A percentile compares a stretch with the other conserved stretches of the same genome.
phyloP scores from a whole-genome alignment of 1,140 invertebrate genomes.

The Heliconius nattereri region DNA sequence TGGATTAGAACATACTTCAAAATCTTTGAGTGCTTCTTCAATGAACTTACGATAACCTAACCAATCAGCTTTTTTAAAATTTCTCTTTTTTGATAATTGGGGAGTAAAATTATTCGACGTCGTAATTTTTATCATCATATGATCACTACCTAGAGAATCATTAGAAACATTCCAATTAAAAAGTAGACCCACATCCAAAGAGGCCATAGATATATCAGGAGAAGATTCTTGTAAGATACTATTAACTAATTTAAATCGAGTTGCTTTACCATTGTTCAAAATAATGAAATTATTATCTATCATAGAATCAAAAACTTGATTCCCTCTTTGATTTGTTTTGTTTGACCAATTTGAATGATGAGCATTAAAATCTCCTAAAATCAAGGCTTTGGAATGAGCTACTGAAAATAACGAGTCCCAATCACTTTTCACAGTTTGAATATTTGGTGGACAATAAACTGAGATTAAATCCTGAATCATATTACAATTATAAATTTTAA shows the following conservation, averaged over 20 bases:
- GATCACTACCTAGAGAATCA: constrained; percentile 42
- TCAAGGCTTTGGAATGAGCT: constrained; percentile 27
- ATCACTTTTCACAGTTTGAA: constrained; percentile 30
- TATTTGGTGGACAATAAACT: constrained; percentile 38
- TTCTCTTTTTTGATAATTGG: constrained; percentile 27
- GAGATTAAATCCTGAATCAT: constrained; percentile 36
- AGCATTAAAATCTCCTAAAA: constrained; percentile 43
- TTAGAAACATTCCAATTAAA: no score
- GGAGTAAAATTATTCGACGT: no score
- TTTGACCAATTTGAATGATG: constrained; percentile 42
- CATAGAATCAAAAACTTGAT: constrained; percentile 34
- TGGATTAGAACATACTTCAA: no score
- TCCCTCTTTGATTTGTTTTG: constrained; percentile 38
- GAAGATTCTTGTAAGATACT: no score
- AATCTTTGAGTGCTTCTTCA: constrained; percentile 1
- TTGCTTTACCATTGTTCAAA: constrained; percentile 33
- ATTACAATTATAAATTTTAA: constrained; percentile 33
- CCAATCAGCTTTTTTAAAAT: constrained; percentile 48
- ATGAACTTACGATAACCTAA: constrained; percentile 19
- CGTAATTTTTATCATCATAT: constrained; percentile 43
- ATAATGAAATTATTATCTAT: constrained; percentile 36
- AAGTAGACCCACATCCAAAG: no score
- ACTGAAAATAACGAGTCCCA: constrained; percentile 43
- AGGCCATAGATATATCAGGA: no score
- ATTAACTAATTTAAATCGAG: no score